phyloP scores from a whole-genome alignment of 1,140 invertebrate species.

The Dryas iulia region DNA sequence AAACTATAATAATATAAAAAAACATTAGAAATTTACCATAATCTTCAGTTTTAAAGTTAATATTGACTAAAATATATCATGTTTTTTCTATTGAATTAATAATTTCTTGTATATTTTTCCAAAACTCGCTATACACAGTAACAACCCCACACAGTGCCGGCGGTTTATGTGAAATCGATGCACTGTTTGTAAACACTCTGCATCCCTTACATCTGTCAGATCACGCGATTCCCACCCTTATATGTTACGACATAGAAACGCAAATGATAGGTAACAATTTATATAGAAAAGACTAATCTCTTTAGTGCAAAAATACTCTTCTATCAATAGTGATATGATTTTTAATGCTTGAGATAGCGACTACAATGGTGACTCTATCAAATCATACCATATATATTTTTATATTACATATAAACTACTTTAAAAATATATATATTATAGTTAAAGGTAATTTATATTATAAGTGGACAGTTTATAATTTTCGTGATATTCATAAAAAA shows the following conservation, averaged over 20 bases:
- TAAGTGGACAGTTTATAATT: background rate
- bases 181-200: conserved; percentile 75
- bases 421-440: too few species aligned
- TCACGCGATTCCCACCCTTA: conserved; percentile 33
- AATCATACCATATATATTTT: background rate
- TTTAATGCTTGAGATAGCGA: background rate
- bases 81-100: too few species aligned
- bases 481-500: background rate
- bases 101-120: too few species aligned
- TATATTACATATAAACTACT: too few species aligned
- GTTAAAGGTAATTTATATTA: background rate
- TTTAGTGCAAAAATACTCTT: conserved; percentile 22
- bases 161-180: conserved; percentile 79
- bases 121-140: background rate
- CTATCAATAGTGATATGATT: background rate
- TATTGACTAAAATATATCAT: too few species aligned
- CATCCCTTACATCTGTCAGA: conserved; percentile 44
- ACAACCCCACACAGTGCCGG: conserved; percentile 19
- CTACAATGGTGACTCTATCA: background rate
- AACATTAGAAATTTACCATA: too few species aligned
- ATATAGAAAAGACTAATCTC: conserved; percentile 30
- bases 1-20: too few species aligned
- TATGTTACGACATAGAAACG: conserved; percentile 9
- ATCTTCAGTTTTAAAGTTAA: too few species aligned
- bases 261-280: conserved; percentile 7